These are phyloP conservation scores for Encarsia formosa DNA, from an alignment of 2,888 invertebrate species.

Conservation along the genomic window DNA sequence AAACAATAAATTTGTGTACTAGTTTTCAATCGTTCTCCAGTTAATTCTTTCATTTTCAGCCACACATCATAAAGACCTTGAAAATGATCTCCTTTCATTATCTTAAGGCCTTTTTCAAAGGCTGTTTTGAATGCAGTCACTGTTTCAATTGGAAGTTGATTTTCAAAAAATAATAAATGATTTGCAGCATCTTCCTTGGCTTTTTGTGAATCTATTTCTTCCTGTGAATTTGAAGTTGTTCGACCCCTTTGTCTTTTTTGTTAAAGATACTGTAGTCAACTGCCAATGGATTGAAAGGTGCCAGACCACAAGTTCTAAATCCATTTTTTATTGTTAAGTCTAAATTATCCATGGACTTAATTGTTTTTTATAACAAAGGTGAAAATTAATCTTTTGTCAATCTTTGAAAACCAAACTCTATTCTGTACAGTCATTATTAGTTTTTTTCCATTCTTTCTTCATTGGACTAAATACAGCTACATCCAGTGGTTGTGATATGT, in stretches of 20 bases:
- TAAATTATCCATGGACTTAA: constrained; percentile 11
- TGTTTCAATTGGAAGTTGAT: no score
- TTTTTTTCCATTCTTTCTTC: background rate
- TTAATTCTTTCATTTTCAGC: no score
- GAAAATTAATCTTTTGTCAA: constrained; percentile 13
- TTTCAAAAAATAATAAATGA: no score
- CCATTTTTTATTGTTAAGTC: constrained; percentile 9
- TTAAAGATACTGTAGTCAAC: background rate
- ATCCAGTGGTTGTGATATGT: background rate
- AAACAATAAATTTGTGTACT: no score
- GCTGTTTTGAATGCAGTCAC: no score
- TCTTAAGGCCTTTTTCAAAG: no score
- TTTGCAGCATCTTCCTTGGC: no score
- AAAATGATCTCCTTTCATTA: no score
- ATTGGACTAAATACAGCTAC: background rate
- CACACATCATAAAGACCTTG: no score
- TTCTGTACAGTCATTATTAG: constrained; percentile 3
- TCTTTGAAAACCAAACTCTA: background rate
- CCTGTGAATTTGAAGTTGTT: no score
- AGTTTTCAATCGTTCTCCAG: no score
- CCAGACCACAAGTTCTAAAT: constrained; percentile 10
- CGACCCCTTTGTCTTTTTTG: background rate
- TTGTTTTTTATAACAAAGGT: constrained; percentile 12
- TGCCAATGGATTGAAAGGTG: background rate
- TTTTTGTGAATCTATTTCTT: no score